Evolutionary conservation across 2,113 vertebrate genomes (phyloP).

Genomic region (Eidolon helvum): DNA sequence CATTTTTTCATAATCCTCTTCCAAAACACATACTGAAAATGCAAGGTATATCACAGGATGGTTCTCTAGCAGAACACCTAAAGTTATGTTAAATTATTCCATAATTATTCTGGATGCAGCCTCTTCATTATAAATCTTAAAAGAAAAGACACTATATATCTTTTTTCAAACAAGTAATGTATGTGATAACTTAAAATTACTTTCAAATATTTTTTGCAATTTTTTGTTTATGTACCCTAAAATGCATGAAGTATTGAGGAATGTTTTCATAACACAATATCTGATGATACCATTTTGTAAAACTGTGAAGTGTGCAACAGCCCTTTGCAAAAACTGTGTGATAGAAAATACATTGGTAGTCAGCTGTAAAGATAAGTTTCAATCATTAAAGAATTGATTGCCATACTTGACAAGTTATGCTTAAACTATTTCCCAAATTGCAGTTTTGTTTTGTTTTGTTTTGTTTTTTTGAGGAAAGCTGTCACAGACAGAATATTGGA

Average conservation of each 20-base stretch:
- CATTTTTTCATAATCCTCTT: neutral
- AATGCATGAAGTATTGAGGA: conserved; percentile 53
- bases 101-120: neutral
- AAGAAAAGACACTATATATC: too few species aligned
- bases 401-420: conserved; percentile 85
- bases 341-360: conserved; percentile 70
- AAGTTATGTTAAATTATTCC: neutral
- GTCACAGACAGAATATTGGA: conserved; percentile 75
- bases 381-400: conserved; percentile 72
- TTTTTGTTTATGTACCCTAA: neutral
- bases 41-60: neutral
- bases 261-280: conserved; percentile 64
- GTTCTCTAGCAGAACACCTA: neutral
- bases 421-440: conserved; percentile 77
- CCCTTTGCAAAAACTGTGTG: conserved; percentile 56
- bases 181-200: neutral
- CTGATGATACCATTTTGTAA: conserved; percentile 49
- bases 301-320: neutral
- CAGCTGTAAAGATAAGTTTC: conserved; percentile 78
- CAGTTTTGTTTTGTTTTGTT: too few species aligned
- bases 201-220: neutral
- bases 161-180: neutral
- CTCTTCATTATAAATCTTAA: neutral
- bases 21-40: neutral
- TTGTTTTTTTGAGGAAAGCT: conserved; percentile 50